These are phyloP conservation scores for Aquatica leii DNA, from an alignment of 2,888 invertebrate species.

Conservation along the genomic window DNA sequence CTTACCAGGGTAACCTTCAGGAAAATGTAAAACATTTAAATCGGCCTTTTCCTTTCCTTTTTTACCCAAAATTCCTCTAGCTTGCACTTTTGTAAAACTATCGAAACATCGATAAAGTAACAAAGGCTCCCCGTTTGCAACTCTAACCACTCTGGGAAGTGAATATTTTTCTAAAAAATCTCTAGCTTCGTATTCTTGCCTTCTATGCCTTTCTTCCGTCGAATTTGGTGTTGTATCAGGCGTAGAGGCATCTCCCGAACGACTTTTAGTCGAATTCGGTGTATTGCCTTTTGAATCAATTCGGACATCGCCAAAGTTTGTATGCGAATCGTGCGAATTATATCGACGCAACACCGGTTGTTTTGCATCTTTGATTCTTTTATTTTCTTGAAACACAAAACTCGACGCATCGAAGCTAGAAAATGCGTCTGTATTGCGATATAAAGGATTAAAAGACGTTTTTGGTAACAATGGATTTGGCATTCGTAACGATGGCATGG, in stretches of 20 bases:
- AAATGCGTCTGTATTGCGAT: constrained; percentile 52
- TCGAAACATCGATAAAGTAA: constrained; percentile 70
- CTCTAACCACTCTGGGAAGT: constrained; percentile 67
- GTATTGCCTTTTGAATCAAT: constrained; percentile 58
- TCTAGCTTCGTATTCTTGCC: constrained; percentile 57
- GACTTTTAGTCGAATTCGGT: constrained; percentile 53
- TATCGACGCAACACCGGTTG: constrained; percentile 57
- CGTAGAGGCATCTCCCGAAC: constrained; percentile 41
- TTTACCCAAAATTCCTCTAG: constrained; percentile 66
- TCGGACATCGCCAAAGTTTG: constrained; percentile 59
- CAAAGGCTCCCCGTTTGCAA: constrained; percentile 68
- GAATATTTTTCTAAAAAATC: constrained; percentile 71
- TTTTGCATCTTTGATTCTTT: constrained; percentile 56
- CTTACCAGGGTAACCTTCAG: constrained; percentile 74
- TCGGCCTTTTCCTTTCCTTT: constrained; percentile 65
- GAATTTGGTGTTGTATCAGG: constrained; percentile 49
- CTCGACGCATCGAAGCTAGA: constrained; percentile 58
- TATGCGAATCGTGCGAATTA: constrained; percentile 60
- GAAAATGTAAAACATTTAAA: constrained; percentile 69
- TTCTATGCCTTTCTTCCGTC: constrained; percentile 47
- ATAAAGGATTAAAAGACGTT: constrained; percentile 53
- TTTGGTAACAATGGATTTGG: constrained; percentile 52
- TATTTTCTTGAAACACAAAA: constrained; percentile 50
- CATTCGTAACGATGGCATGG: constrained; percentile 57
- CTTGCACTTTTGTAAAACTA: constrained; percentile 70